Base-by-base conservation (phyloP, 2,113 vertebrate genomes). In the Rhineura floridana region DNA sequence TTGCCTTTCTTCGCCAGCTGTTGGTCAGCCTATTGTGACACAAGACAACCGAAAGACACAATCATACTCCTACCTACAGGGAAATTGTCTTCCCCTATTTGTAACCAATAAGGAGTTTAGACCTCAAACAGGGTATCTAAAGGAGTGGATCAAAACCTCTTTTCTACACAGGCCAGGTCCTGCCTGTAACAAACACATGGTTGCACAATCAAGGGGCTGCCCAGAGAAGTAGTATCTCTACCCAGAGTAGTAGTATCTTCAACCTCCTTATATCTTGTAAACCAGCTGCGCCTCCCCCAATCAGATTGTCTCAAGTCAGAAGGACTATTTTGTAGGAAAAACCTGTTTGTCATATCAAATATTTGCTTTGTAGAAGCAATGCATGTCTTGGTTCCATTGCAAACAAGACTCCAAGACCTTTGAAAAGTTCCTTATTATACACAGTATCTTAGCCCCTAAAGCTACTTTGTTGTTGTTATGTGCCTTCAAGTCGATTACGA, bases 1-100 rank as follows among this genome's bases (percentile, higher is more conserved):
- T 98, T 99, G 0, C 98, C 97, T 92, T 98, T 99, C 96, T 98
- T 98, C 88, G 97, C 97, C 84, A 98, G 91, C 94, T 99, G 99
- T 91, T 99, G 98, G 93, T 99, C 98, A 0, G 99, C 99, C 99
- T 99, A 88, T 5, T 1, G 25, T 91, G 9, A 81, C 39, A 93
- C 4, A 89, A n/a, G 28, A 28, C 19, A 87, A 55, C 52, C 12
- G 73, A 93, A 63, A 92, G 90, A 92, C 17, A 80, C 3, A 39
- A 63, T 0, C 0, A 12, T 55, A 80, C 59, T 55, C 90, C 44
- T 19, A n/a, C 5, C 76, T 23, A 1, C 23, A 52, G 11, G 5
- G 15, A 77, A 0, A 0, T 65, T 17, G 17, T 80, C n/a, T 80
- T 39, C 9, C 19, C 21, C 44, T 65, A 59, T 19, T 19, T 44